Evolutionary conservation across 2,888 invertebrate species (phyloP).

Genomic region (Bombyx huttoni): DNA sequence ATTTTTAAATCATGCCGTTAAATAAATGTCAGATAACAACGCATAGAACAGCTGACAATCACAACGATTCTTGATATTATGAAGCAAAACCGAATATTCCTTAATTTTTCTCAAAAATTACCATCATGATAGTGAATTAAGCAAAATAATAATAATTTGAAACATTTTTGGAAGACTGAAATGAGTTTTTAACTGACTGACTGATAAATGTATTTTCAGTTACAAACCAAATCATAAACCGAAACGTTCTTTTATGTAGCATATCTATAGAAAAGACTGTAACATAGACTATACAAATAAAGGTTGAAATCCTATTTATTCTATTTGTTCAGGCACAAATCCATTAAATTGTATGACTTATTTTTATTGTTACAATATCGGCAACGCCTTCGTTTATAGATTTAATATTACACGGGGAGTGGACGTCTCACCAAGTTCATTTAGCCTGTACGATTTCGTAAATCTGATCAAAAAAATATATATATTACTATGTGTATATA

Average conservation of each 20-base stretch:
- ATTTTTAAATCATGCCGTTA: too few relatives aligned
- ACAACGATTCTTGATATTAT: not conserved
- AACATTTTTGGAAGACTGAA: constrained; percentile 20
- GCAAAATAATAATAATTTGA: not conserved
- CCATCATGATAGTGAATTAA: not conserved
- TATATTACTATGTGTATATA: constrained; percentile 41
- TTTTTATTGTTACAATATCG: constrained; percentile 11
- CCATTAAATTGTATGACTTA: constrained; percentile 36
- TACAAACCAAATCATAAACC: too few relatives aligned
- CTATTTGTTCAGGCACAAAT: constrained; percentile 59
- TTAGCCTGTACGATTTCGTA: constrained; percentile 40
- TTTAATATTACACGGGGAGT: constrained; percentile 34
- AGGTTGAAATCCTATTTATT: constrained; percentile 56
- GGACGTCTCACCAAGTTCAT: constrained; percentile 51
- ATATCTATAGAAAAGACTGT: too few relatives aligned
- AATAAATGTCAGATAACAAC: too few relatives aligned
- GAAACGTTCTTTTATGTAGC: too few relatives aligned
- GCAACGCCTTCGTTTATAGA: constrained; percentile 17
- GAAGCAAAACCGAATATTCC: not conserved
- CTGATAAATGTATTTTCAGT: too few relatives aligned
- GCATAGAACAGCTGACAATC: too few relatives aligned
- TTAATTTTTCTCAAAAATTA: not conserved
- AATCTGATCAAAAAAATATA: constrained; percentile 65
- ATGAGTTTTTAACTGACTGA: constrained; percentile 5
- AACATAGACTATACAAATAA: constrained; percentile 10